Evolutionary conservation across 1,140 invertebrate species (phyloP), one percentile per base, ranked within the genome.

Genomic region (Drosophila orosa): DNA sequence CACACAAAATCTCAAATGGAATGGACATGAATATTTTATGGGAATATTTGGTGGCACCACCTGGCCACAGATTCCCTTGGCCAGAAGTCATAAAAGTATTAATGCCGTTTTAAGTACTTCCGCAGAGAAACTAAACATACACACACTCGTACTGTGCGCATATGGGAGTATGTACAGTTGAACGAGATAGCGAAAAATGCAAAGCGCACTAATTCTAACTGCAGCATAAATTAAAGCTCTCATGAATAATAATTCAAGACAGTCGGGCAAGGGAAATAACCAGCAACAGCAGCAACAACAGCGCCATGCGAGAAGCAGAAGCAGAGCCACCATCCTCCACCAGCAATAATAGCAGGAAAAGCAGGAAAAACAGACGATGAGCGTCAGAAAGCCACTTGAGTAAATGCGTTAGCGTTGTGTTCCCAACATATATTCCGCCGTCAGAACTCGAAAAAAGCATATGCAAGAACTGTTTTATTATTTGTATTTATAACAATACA

Each of bases 211-310:
- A 87, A 87, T 87, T 87, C 83, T 63, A 89, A 89, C 80, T 89
- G 84, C 80, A 89, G 83, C 84, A 87, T 87, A 87, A 87, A 87
- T 87, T 87, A 89, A 87, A 84, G 84, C 80, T 47, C 83, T 87
- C 76, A 87, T 87, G 83, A 87, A 87, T 87, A 87, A 89, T 87
- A 89, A 89, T 87, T 89, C 77, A 89, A 89, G 84, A 77, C 83
- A 83, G 73, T 69, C 52, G 74, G 48, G 57, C 57, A 45, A 58
- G 72, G 72, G 72, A 74, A 74, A 74, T 74, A 57, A 47, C 50
- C 65, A 27, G 45, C 67, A 68, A 13, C 25, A 69, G 31, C 50
- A 71, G 5, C 31, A 68, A 17, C 39, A 69, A 57, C 67, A 69
- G 17, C 19, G 15, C 3, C 29, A n/a, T 15, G 19, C 5, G 42